Base-by-base conservation (phyloP, 2,113 vertebrate species). In the Stigmatopora argus region DNA sequence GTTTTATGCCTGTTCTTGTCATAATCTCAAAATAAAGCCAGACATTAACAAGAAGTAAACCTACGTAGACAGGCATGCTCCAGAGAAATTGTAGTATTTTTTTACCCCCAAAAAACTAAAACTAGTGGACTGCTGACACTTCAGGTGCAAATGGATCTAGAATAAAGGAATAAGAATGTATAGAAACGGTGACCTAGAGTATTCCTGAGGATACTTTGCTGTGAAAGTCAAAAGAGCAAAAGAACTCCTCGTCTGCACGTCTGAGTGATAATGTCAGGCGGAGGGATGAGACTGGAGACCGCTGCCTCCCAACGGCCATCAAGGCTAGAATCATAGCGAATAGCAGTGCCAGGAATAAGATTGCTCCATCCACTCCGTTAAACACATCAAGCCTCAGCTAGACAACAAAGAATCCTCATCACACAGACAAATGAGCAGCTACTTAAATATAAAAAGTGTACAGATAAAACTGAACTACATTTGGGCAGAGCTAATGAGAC, bases 211-310 rank as follows among this genome's bases (percentile, higher is more conserved):
- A 59, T 64, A 62, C 59, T 73, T 82, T 83, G 83, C 78, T 73
- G 78, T 88, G 80, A 70, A 79, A 82, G 78, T 83, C 80, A 85
- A 52, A 74, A 75, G 77, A 80, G 70, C 67, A 65, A 83, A 64
- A 64, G 76, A 78, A 84, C 85, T 82, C 81, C 79, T 86, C 86
- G 26, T 82, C 66, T 67, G 82, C 80, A 83, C 78, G 79, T 79
- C 77, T 85, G 85, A 86, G 78, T 78, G 84, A 88, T 80, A 68
- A 64, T 64, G 77, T 78, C 84, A 88, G 71, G 70, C 78, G 81
- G 78, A 85, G 78, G 70, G 74, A 86, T 80, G 75, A 66, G 73
- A 67, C 57, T 63, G 62, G 62, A 78, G 77, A 84, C 81, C 79
- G 75, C 74, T 86, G 78, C 83, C 82, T 89, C 85, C 86, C 83